These are phyloP conservation scores for Eriosoma lanigerum DNA, from an alignment of 1,140 invertebrate genomes.

Conservation along the genomic window DNA sequence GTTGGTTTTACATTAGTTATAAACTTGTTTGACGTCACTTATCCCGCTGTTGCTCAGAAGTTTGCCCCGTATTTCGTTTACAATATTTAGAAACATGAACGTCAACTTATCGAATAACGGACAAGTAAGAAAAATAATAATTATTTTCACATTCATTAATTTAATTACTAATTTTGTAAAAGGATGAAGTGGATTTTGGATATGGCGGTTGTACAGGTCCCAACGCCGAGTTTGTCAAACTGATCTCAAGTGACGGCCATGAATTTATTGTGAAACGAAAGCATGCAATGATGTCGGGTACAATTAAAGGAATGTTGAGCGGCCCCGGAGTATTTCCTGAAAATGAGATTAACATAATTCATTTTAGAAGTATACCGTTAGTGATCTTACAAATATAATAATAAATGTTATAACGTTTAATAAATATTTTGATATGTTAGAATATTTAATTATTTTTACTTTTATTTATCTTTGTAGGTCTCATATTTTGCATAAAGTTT, in stretches of 20 bases:
- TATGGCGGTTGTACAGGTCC: constrained; percentile 97
- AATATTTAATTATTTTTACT: background rate
- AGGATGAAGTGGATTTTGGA: no score
- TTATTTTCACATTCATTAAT: no score
- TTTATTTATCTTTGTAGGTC: constrained; percentile 71
- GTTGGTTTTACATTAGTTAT: no score
- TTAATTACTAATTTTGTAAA: no score
- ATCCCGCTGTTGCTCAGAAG: no score
- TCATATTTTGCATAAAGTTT: constrained; percentile 97
- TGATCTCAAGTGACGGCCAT: constrained; percentile 95
- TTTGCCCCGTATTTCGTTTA: no score
- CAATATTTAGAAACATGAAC: no score
- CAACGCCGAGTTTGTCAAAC: constrained; percentile 97
- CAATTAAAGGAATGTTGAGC: constrained; percentile 98
- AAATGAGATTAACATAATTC: constrained; percentile 99
- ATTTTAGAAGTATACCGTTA: constrained; percentile 98
- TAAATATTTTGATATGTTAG: background rate
- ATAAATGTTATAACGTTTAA: no score
- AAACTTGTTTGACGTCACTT: no score
- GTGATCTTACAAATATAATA: constrained; percentile 58
- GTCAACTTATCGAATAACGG: no score
- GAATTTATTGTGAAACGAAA: constrained; percentile 98
- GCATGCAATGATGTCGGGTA: constrained; percentile 95
- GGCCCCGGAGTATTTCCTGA: constrained; percentile 96
- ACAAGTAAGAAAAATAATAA: no score